These are phyloP conservation scores for Leiothrix lutea DNA, from an alignment of 2,113 vertebrate genomes.

Conservation along the genomic window DNA sequence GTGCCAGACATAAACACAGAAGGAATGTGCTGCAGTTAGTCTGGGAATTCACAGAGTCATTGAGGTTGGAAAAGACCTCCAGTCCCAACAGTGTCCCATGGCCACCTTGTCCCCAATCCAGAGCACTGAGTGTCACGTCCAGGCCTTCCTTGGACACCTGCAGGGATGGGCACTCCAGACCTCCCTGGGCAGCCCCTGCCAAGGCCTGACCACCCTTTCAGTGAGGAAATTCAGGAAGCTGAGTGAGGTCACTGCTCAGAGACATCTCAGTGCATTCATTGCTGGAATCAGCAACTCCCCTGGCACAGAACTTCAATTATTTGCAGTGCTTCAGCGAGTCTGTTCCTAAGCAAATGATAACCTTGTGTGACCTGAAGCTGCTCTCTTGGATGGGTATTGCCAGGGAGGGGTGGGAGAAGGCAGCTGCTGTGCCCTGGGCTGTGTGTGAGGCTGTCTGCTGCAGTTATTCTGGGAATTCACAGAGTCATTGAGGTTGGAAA, in stretches of 20 bases:
- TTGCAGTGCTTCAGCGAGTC: neutral
- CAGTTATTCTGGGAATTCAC: neutral
- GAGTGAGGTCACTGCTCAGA: neutral
- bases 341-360: neutral
- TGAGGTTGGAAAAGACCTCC: neutral
- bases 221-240: neutral
- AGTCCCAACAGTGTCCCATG: neutral
- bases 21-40: neutral
- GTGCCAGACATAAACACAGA: neutral
- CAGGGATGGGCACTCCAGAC: neutral
- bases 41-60: neutral
- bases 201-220: neutral
- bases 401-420: too few relatives aligned
- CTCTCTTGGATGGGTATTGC: rapidly evolving
- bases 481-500: neutral
- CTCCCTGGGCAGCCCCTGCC: neutral
- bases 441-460: too few relatives aligned
- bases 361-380: neutral
- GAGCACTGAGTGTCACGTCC: neutral
- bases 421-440: too few relatives aligned
- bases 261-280: neutral
- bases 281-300: slow-evolving; percentile 49
- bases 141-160: neutral
- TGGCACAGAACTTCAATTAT: slow-evolving; percentile 44
- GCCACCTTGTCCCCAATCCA: neutral